phyloP scores from a whole-genome alignment of 2,888 invertebrate genomes.

The Gibbula magus region DNA sequence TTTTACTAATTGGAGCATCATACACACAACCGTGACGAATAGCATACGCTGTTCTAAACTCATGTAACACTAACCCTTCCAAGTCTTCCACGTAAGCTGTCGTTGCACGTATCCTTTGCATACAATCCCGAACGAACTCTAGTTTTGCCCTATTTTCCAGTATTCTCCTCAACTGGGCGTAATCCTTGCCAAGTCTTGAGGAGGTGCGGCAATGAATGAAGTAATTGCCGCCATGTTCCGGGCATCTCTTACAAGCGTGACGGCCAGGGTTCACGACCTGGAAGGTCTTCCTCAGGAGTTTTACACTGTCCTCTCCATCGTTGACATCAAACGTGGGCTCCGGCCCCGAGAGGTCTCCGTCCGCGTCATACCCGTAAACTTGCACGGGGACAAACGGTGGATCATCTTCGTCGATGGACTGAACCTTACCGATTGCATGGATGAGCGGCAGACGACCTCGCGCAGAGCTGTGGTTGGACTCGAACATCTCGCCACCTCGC shows the following conservation, averaged over 20 bases:
- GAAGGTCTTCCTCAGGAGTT: conserved; percentile 58
- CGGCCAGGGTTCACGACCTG: conserved; percentile 67
- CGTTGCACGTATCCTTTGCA: conserved; percentile 59
- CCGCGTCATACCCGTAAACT: conserved; percentile 44
- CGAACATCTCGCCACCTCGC: conserved; percentile 29
- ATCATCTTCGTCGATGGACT: conserved; percentile 61
- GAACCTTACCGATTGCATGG: conserved; percentile 59
- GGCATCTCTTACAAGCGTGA: conserved; percentile 65
- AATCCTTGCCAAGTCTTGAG: conserved; percentile 61
- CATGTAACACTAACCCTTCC: conserved; percentile 62
- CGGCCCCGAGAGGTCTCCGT: conserved; percentile 37
- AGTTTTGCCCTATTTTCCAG: conserved; percentile 66
- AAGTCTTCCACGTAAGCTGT: conserved; percentile 66
- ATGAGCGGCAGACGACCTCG: conserved; percentile 58
- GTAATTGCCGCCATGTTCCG: conserved; percentile 63
- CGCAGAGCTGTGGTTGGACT: conserved; percentile 30
- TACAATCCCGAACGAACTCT: conserved; percentile 67
- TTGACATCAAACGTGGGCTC: conserved; percentile 54
- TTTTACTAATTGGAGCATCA: conserved; percentile 64
- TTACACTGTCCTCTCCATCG: conserved; percentile 62
- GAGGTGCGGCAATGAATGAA: conserved; percentile 70
- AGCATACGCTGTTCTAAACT: conserved; percentile 64
- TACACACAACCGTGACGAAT: conserved; percentile 64
- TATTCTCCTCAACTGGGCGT: conserved; percentile 59
- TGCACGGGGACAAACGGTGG: conserved; percentile 55